Evolutionary conservation across 2,888 invertebrate species (phyloP).

Genomic region (Torymus tubicola): DNA sequence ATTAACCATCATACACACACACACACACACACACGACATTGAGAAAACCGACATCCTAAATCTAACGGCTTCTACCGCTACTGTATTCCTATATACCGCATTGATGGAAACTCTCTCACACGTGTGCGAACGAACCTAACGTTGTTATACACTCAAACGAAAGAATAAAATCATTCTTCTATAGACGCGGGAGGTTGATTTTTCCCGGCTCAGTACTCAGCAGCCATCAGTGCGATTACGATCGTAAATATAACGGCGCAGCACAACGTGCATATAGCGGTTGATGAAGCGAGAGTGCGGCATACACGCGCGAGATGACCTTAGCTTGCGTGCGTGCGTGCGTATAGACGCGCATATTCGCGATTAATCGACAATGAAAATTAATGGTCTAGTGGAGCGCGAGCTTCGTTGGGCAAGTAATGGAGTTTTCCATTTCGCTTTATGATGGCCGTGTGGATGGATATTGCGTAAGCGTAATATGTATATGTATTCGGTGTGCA

Average conservation of each 20-base stretch:
- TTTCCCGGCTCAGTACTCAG: neutral
- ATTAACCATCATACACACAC: too few species aligned
- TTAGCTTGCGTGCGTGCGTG: neutral
- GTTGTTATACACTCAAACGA: too few species aligned
- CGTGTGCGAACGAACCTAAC: neutral
- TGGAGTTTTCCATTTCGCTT: constrained; percentile 7
- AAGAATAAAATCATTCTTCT: too few species aligned
- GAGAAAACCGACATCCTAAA: neutral
- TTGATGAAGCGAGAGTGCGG: neutral
- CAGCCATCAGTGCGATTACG: constrained; percentile 25
- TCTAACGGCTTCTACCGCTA: constrained; percentile 3
- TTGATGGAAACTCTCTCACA: neutral
- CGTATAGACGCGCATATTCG: neutral
- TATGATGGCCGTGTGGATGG: neutral
- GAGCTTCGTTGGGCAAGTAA: neutral
- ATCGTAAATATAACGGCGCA: constrained; percentile 14
- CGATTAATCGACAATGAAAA: constrained; percentile 47
- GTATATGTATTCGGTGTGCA: too few species aligned
- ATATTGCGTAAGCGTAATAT: constrained; percentile 4
- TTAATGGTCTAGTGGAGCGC: constrained; percentile 29
- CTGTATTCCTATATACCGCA: neutral
- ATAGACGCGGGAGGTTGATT: constrained; percentile 8
- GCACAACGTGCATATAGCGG: neutral
- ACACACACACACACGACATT: too few species aligned
- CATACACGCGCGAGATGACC: neutral